phyloP scores from a whole-genome alignment of 2,113 vertebrate genomes.

The Leiothrix lutea region DNA sequence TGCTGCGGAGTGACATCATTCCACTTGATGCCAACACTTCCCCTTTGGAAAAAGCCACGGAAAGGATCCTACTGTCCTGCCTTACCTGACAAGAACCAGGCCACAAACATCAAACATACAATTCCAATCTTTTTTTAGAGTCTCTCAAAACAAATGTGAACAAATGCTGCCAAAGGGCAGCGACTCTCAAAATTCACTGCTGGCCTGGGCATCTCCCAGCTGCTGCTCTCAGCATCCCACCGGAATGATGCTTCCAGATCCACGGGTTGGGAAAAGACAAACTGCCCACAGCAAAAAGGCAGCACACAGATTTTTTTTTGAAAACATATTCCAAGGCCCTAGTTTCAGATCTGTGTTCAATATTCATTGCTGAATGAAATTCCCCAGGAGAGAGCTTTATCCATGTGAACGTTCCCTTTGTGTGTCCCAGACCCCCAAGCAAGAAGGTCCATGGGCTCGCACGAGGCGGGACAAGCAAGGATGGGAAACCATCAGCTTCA shows the following conservation, averaged over 20 bases:
- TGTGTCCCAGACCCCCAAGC: no score
- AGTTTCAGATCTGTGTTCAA: neutral
- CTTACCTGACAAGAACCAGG: neutral
- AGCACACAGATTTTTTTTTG: neutral
- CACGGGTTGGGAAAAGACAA: neutral
- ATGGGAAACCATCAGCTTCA: neutral
- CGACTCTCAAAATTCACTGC: fast-evolving
- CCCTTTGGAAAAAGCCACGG: neutral
- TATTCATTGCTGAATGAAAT: fast-evolving
- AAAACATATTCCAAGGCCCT: neutral
- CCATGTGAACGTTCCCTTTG: neutral
- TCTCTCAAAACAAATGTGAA: neutral
- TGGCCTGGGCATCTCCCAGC: neutral
- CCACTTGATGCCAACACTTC: neutral
- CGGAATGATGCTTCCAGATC: fast-evolving
- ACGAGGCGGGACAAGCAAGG: fast-evolving
- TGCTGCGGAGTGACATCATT: neutral
- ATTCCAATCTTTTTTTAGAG: neutral
- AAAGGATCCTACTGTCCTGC: neutral
- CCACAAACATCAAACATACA: neutral
- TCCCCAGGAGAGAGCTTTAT: neutral
- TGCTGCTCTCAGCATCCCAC: fast-evolving
- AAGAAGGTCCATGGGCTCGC: fast-evolving
- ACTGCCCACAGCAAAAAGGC: neutral
- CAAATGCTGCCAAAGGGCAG: neutral